phyloP scores from a whole-genome alignment of 2,888 invertebrate genomes.

The Drosophila emarginata region DNA sequence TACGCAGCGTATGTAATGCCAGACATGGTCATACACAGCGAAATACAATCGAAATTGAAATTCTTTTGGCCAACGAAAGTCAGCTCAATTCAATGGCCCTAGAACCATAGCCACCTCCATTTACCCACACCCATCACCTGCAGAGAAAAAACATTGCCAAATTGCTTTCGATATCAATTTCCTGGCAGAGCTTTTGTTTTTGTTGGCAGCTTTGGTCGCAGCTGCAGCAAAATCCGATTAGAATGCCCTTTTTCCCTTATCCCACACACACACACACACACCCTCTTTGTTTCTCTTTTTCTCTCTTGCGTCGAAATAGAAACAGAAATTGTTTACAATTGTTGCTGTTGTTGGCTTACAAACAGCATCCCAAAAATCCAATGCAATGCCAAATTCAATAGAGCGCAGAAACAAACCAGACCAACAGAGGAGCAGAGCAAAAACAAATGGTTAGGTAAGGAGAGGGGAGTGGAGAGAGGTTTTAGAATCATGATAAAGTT shows the following conservation, averaged over 20 bases:
- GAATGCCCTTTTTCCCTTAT: constrained; percentile 37
- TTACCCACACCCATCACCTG: background rate
- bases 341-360: constrained; percentile 40
- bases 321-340: constrained; percentile 67
- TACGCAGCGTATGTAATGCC: constrained; percentile 50
- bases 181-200: constrained; percentile 59
- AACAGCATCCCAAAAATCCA: constrained; percentile 20
- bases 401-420: constrained; percentile 20
- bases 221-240: constrained; percentile 74
- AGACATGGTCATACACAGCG: background rate
- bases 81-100: constrained; percentile 18
- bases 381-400: constrained; percentile 50
- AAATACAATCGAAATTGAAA: constrained; percentile 45
- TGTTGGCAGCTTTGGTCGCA: constrained; percentile 54
- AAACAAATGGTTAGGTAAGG: background rate
- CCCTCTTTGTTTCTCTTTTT: background rate
- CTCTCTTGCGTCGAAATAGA: constrained; percentile 22
- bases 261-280: background rate
- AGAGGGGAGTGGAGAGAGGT: background rate
- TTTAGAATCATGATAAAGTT: constrained; percentile 32
- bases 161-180: constrained; percentile 74
- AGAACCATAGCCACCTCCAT: constrained; percentile 2
- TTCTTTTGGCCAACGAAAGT: constrained; percentile 15
- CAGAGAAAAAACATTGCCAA: constrained; percentile 50
- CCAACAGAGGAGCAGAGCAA: background rate